These are phyloP conservation scores for Ophion slaviceki DNA, from an alignment of 2,888 invertebrate genomes.

Conservation along the genomic window DNA sequence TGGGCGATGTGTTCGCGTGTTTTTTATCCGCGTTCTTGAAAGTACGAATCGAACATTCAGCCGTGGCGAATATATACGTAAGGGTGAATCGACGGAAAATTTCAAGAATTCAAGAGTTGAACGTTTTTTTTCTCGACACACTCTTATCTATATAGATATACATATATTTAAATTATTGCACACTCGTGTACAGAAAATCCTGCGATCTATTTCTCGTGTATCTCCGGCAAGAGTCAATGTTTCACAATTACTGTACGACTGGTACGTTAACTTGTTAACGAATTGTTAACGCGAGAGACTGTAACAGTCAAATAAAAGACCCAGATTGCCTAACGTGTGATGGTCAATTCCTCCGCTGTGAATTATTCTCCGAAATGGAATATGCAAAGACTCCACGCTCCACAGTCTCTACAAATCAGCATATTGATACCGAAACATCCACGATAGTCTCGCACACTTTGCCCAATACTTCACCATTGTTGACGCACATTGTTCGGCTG, in stretches of 20 bases:
- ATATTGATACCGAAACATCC: neutral
- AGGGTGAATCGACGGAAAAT: no score
- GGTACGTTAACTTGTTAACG: neutral
- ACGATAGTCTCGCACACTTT: neutral
- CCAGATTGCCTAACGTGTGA: neutral
- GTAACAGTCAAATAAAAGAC: neutral
- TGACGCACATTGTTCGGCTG: neutral
- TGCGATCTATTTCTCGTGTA: neutral
- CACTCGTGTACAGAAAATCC: conserved; percentile 14
- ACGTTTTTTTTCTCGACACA: no score
- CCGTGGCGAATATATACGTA: no score
- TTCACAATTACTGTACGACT: neutral
- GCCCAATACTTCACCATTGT: neutral
- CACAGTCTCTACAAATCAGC: neutral
- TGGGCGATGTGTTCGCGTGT: neutral
- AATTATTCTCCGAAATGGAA: neutral
- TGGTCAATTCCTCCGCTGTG: neutral
- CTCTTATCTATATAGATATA: neutral
- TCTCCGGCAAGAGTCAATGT: neutral
- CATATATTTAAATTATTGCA: neutral
- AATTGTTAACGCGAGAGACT: neutral
- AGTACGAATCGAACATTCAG: neutral
- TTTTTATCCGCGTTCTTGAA: neutral
- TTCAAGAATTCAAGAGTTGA: no score
- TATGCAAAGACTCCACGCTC: no score